These are phyloP conservation scores for Lypha dubia DNA, from an alignment of 2,888 invertebrate genomes.

Conservation along the genomic window DNA sequence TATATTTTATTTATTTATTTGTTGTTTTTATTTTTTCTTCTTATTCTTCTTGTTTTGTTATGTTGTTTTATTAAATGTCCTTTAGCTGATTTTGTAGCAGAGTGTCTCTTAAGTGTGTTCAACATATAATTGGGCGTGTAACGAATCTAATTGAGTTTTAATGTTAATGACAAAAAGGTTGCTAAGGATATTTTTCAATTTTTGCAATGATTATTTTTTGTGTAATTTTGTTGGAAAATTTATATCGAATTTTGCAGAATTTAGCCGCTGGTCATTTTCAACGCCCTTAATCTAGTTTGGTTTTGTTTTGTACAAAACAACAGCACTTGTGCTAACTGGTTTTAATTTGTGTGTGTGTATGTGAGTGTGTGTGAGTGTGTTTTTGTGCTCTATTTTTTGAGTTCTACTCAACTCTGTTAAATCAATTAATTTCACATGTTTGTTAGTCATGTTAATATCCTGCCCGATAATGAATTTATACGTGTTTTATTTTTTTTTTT, in stretches of 20 bases:
- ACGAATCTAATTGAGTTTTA: slow-evolving; percentile 83
- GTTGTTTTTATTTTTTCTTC: too few relatives aligned
- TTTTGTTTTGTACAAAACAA: slow-evolving; percentile 24
- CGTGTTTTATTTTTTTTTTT: too few relatives aligned
- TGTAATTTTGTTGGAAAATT: slow-evolving; percentile 34
- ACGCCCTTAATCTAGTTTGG: slow-evolving; percentile 74
- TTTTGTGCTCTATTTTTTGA: slow-evolving; percentile 23
- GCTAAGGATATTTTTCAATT: slow-evolving; percentile 25
- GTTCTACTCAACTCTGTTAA: slow-evolving; percentile 72
- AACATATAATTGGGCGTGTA: slow-evolving; percentile 82
- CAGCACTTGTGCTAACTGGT: slow-evolving; percentile 31
- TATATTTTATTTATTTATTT: too few relatives aligned
- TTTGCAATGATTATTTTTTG: slow-evolving; percentile 28
- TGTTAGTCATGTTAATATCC: slow-evolving; percentile 82
- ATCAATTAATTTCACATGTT: slow-evolving; percentile 79
- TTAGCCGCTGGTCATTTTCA: slow-evolving; percentile 80
- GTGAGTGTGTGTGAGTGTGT: slow-evolving; percentile 1
- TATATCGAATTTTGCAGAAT: slow-evolving; percentile 60
- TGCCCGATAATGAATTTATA: slow-evolving; percentile 75
- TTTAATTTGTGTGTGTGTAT: slow-evolving; percentile 12
- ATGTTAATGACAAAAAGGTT: slow-evolving; percentile 76
- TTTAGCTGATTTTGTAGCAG: slow-evolving; percentile 65
- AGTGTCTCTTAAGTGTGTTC: slow-evolving; percentile 43
- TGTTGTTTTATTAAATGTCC: slow-evolving; percentile 59
- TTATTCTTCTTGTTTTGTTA: neutral